Evolutionary conservation across 2,888 invertebrate genomes (phyloP), one percentile per base, ranked within the genome.

Genomic region (Nomada flava): DNA sequence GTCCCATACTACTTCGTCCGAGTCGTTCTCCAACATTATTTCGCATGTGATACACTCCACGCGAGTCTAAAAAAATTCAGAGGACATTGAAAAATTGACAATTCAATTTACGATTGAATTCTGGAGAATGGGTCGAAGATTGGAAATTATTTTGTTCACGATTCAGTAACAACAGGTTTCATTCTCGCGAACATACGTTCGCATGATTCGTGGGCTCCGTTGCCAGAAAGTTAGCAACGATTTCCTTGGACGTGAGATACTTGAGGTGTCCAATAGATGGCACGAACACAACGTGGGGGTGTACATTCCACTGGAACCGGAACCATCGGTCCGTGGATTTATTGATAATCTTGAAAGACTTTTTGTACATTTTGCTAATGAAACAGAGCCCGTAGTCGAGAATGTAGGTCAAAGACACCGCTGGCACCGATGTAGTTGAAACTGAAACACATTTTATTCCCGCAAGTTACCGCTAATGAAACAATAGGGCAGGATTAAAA

Each of bases 221-320:
- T 10, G 95, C 90, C 69, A 94, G 93, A 90, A 95, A 95, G 0
- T 94, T 94, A 2, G 94, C 94, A 10, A 94, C 92, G 29, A 95
- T 90, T 77, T 95, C 95, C 88, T 95, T 96, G 59, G 90, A 90
- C 59, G 92, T 91, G 10, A 90, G 90, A 4, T 93, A 92, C 78
- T 91, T 92, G 53, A 95, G 88, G 89, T 95, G 95, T 7, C 95
- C 95, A 11, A 93, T 88, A 13, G 91, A 87, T 9, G 96, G 96
- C 15, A 94, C 93, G 88, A 95, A 95, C 50, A 91, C 92, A 2
- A 96, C 79, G 76, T 93, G 87, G 2, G 88, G 81, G 80, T 91
- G 89, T 2, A 76, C 69, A 5, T 76, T 75, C 91, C 95, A 94
- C 88, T 94, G 91, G 85, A 95, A 95, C 73, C 94, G 94, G 81